Base-by-base conservation (phyloP, 2,113 vertebrate genomes). In the Apus apus region DNA sequence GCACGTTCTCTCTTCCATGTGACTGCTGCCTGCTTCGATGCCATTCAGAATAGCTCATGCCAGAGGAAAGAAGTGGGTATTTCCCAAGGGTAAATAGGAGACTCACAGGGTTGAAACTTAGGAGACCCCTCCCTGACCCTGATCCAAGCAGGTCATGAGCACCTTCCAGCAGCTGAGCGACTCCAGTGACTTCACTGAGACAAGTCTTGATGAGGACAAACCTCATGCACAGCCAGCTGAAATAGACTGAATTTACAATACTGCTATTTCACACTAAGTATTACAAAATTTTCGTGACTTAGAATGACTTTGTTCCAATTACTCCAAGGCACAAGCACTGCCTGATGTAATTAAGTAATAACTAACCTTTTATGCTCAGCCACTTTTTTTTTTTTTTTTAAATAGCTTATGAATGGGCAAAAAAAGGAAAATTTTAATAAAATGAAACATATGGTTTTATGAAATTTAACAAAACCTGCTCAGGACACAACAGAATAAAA, bases 381-480 rank as follows among this genome's bases (percentile, higher is more conserved):
- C 8, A 23, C 40, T 38, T n/a, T 34, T 94, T 94, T 72, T n/a
- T n/a, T 94, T 92, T 94, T 87, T 53, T 53, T 14, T 26, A 81
- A 94, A 95, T 83, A 90, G 92, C 61, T 92, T 95, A 97, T 68
- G 78, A 97, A 94, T 79, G 50, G 78, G 82, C 68, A 96, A 96
- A 97, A 97, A 86, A 87, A 56, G 86, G 92, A 71, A n/a, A n/a
- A n/a, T 84, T 93, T 87, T 96, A 88, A 88, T 88, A 95, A 96
- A 94, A 97, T 94, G 76, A 96, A 96, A 96, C 97, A 97, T 97
- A 96, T 80, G 93, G 85, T 96, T 98, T 97, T 97, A 97, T 97
- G 98, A 97, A 97, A 98, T 98, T 98, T 98, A 97, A 97, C 45
- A 18, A 97, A 98, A 97, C 92, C 91, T 95, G 94, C 85, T 96